phyloP scores from a whole-genome alignment of 1,140 invertebrate genomes.

The Drosophila nebulosa region DNA sequence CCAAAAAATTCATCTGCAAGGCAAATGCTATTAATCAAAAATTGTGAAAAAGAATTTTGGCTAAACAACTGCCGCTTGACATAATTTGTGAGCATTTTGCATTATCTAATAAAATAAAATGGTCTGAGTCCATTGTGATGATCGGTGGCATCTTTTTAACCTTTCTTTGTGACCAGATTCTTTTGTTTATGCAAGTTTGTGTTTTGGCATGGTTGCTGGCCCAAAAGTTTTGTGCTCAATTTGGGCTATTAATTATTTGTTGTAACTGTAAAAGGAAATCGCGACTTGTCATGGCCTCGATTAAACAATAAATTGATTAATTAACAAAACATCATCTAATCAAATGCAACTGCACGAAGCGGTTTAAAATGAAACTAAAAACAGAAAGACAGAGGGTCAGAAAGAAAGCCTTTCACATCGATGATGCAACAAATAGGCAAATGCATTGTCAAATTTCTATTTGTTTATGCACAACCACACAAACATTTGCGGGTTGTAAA shows the following conservation, averaged over 20 bases:
- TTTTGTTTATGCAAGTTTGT: slow-evolving; percentile 3
- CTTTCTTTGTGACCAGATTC: slow-evolving; percentile 15
- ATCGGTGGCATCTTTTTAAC: not conserved
- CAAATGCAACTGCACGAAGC: not conserved
- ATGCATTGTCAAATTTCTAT: slow-evolving; percentile 30
- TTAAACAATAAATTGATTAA: slow-evolving; percentile 40
- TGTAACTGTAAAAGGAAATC: slow-evolving; percentile 70
- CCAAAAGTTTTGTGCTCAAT: slow-evolving; percentile 35
- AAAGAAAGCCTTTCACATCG: slow-evolving; percentile 52
- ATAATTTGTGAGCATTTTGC: slow-evolving; percentile 37
- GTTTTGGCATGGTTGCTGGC: slow-evolving; percentile 30
- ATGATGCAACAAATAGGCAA: slow-evolving; percentile 55
- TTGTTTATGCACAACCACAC: slow-evolving; percentile 4
- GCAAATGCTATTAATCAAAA: not conserved
- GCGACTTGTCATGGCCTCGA: slow-evolving; percentile 50
- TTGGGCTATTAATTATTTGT: slow-evolving; percentile 4
- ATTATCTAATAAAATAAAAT: slow-evolving; percentile 46
- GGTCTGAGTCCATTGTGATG: slow-evolving; percentile 13
- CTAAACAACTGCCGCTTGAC: slow-evolving; percentile 12
- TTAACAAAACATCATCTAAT: not conserved
- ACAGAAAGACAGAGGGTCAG: not conserved
- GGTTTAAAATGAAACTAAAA: not conserved
- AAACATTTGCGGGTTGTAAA: slow-evolving; percentile 13
- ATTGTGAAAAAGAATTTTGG: slow-evolving; percentile 36
- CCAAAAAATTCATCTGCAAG: slow-evolving; percentile 35